These are phyloP conservation scores for Scolopax mira DNA, from an alignment of 2,113 vertebrate species.

Conservation along the genomic window DNA sequence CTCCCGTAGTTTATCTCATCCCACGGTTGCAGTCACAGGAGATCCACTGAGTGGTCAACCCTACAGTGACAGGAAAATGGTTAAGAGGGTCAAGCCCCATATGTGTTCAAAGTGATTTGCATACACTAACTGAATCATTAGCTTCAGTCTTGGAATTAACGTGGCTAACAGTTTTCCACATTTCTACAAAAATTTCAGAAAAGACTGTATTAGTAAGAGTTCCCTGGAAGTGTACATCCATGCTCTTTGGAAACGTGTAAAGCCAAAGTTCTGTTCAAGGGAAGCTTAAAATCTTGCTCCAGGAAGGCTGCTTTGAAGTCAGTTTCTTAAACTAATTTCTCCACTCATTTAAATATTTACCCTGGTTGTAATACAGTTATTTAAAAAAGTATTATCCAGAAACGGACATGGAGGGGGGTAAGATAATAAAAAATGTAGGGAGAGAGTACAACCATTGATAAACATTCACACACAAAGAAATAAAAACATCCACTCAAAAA, in stretches of 20 bases:
- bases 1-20: neutral
- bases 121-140: neutral
- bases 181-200: neutral
- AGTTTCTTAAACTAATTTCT: neutral
- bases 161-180: neutral
- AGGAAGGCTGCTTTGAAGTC: neutral
- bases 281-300: neutral
- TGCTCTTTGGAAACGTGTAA: neutral
- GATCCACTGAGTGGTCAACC: neutral
- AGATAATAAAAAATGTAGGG: neutral
- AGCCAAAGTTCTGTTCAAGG: neutral
- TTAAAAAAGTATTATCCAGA: neutral
- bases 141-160: neutral
- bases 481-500: neutral
- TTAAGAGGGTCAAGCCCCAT: neutral
- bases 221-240: neutral
- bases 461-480: neutral
- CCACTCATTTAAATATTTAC: neutral
- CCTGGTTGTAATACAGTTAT: neutral
- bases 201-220: neutral
- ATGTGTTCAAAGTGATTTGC: neutral
- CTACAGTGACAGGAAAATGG: neutral
- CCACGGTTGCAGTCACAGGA: neutral
- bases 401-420: neutral
- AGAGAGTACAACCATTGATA: neutral